A percentile compares a stretch with the other conserved stretches of the same genome.
phyloP scores from a whole-genome alignment of 2,797 vertebrate genomes.

The Platyrinchus mystaceus region DNA sequence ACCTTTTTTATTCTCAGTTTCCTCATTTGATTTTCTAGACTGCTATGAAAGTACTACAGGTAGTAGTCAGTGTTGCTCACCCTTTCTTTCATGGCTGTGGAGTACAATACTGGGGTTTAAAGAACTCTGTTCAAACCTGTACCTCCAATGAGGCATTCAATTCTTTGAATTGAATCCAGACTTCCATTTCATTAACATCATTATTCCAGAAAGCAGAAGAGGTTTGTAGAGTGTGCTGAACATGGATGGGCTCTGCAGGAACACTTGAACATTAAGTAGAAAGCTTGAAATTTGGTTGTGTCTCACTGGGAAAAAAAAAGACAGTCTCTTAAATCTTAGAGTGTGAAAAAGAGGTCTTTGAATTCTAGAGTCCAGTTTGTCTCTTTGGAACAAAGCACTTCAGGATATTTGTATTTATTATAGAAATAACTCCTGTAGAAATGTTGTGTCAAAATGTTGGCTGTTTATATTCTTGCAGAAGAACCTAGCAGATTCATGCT shows the following conservation, averaged over 20 bases:
- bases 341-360: neutral
- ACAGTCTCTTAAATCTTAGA: neutral
- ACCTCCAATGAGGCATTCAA: neutral
- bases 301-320: neutral
- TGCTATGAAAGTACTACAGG: neutral
- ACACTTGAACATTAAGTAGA: neutral
- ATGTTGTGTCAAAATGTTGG: neutral
- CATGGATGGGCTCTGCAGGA: neutral
- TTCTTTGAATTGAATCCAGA: neutral
- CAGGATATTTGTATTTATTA: neutral
- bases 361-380: neutral
- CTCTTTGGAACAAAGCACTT: neutral
- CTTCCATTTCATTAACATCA: neutral
- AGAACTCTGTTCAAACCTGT: neutral
- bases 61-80: neutral
- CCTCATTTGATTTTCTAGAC: neutral
- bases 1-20: neutral
- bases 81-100: neutral
- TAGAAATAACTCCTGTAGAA: neutral
- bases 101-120: neutral
- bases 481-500: neutral
- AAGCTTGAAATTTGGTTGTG: neutral
- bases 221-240: neutral
- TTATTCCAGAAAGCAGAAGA: neutral
- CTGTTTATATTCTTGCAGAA: neutral